phyloP scores from a whole-genome alignment of 2,797 vertebrate species.

The Pseudocheirus occidentalis region DNA sequence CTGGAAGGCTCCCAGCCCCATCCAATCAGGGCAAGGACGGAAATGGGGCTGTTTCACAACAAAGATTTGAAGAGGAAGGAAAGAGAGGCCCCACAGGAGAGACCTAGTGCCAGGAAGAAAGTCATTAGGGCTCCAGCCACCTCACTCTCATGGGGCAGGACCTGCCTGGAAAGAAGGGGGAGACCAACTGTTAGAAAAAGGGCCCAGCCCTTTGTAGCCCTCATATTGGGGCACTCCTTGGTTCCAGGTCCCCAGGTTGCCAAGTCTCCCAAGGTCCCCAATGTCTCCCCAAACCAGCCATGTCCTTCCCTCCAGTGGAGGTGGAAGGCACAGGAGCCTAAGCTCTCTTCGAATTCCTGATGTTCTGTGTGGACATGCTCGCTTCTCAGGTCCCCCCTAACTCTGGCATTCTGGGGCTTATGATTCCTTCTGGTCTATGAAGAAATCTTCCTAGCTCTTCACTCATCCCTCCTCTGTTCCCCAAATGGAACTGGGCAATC shows the following conservation, averaged over 20 bases:
- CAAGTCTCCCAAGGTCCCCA: background rate
- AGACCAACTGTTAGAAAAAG: background rate
- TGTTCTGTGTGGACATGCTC: background rate
- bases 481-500: background rate
- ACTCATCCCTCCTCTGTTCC: background rate
- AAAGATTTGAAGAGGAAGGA: constrained; percentile 88
- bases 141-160: constrained; percentile 89
- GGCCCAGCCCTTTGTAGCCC: background rate
- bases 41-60: constrained; percentile 74
- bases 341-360: background rate
- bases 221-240: background rate
- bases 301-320: background rate
- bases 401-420: background rate
- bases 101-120: constrained; percentile 92
- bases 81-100: constrained; percentile 88
- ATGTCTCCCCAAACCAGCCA: background rate
- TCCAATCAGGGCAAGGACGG: background rate
- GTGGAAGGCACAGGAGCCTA: background rate
- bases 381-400: background rate
- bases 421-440: background rate
- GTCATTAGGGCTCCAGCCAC: constrained; percentile 93
- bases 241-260: background rate
- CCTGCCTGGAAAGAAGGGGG: constrained; percentile 84
- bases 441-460: background rate
- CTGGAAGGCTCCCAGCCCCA: background rate